Evolutionary conservation across 2,888 invertebrate species (phyloP).

Genomic region (Drosophila multiciliata): DNA sequence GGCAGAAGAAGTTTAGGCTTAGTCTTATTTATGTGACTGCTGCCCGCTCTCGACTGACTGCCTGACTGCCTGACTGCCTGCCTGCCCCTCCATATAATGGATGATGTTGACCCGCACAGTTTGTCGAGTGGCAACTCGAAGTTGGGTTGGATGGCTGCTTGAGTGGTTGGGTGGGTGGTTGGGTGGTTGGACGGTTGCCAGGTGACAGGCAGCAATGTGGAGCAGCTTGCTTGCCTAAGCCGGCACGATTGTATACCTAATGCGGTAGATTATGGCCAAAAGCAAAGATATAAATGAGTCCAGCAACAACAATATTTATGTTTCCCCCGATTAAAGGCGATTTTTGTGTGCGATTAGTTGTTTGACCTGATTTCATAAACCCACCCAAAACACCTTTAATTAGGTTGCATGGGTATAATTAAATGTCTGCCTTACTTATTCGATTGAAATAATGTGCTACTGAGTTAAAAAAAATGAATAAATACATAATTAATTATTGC

Average conservation of each 20-base stretch:
- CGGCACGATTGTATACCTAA: constrained; percentile 74
- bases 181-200: constrained; percentile 39
- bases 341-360: constrained; percentile 10
- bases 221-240: constrained; percentile 41
- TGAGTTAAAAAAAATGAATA: too few relatives aligned
- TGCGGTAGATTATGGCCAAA: constrained; percentile 65
- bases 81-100: constrained; percentile 54
- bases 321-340: constrained; percentile 17
- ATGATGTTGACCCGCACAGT: constrained; percentile 75
- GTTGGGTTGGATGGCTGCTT: constrained; percentile 23
- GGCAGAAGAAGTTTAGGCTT: constrained; percentile 75
- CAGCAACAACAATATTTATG: constrained; percentile 15
- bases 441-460: background rate
- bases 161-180: constrained; percentile 12
- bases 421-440: background rate
- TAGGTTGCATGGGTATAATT: background rate
- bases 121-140: constrained; percentile 20
- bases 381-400: background rate
- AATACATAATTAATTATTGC: background rate
- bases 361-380: background rate
- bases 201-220: constrained; percentile 63
- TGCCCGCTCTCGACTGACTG: constrained; percentile 8
- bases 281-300: background rate
- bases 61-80: background rate
- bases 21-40: constrained; percentile 72